Evolutionary conservation across 2,113 vertebrate species (phyloP).

Genomic region (Malurus alboscapulatus): DNA sequence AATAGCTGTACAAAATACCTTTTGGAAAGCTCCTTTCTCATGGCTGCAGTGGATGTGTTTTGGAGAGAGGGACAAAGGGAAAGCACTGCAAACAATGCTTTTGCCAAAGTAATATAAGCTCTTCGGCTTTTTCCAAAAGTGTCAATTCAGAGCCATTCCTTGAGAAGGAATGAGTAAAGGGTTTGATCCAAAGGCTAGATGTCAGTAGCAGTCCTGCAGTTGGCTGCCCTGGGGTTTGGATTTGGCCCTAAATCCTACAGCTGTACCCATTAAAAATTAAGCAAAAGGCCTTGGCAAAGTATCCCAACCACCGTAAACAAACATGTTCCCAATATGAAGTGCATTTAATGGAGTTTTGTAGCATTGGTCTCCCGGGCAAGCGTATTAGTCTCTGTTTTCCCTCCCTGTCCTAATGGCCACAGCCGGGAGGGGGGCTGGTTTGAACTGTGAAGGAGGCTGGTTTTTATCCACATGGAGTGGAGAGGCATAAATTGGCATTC

Average conservation of each 20-base stretch:
- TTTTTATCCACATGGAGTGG: slow-evolving; percentile 68
- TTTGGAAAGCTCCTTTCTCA: neutral
- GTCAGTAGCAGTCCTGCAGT: neutral
- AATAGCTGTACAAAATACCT: neutral
- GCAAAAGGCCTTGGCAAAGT: slow-evolving; percentile 29
- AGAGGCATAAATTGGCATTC: slow-evolving; percentile 82
- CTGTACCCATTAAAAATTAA: slow-evolving; percentile 29
- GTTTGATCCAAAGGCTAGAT: neutral
- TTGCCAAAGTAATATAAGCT: neutral
- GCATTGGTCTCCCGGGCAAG: slow-evolving; percentile 67
- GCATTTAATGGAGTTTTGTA: slow-evolving; percentile 55
- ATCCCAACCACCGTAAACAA: slow-evolving; percentile 42
- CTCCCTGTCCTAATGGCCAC: slow-evolving; percentile 74
- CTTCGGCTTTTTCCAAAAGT: neutral
- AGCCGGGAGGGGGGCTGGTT: slow-evolving; percentile 58
- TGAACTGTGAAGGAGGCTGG: slow-evolving; percentile 68
- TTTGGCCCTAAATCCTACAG: neutral
- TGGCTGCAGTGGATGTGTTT: neutral
- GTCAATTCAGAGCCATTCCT: neutral
- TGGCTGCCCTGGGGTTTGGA: neutral
- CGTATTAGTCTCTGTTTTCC: slow-evolving; percentile 66
- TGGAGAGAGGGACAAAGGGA: neutral
- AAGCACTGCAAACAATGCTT: neutral
- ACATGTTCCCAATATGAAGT: slow-evolving; percentile 39
- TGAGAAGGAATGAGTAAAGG: neutral